Base-by-base conservation (phyloP, 2,113 vertebrate species). In the Leptosomus discolor region DNA sequence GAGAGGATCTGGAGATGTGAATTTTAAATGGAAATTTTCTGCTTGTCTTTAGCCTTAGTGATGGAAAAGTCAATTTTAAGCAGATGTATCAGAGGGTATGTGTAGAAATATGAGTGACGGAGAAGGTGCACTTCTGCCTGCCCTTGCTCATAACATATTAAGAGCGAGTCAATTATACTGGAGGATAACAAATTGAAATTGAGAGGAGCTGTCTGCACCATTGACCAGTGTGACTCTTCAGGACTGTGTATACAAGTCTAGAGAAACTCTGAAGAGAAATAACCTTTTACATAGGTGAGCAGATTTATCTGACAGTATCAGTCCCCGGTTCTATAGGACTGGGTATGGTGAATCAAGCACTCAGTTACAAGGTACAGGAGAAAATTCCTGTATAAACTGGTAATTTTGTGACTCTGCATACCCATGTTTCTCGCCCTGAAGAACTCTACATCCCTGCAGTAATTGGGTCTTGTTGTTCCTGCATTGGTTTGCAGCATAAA, bases 141-240 rank as follows among this genome's bases (percentile, higher is more conserved):
- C 76, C 83, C 73, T 81, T 53, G 73, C 41, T 91, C 21, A 27
- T 77, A 22, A 84, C 51, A 32, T 36, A 45, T 81, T 91, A 92
- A 77, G 50, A 85, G 61, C 45, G 57, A 79, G 73, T 92, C 90
- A 92, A 34, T 94, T 93, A 78, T 63, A 29, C 11, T 32, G 46
- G 36, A 81, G 86, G 36, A 82, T 69, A 94, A 53, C 68, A 87
- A 94, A 94, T 79, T 82, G 83, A 95, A 95, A 97, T 85, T 45
- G 65, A 87, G 91, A 82, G 69, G 73, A 77, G 30, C 41, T 88
- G 61, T 78, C 53, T 73, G 77, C 61, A 50, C 89, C 67, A 73
- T 95, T 95, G 87, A 73, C 37, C 70, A 64, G 13, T 69, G 86
- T 92, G 86, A 75, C 60, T 95, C 53, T 82, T 41, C n/a, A 45